Base-by-base conservation (phyloP, 2,797 vertebrate genomes). In the Octomys mimax region DNA sequence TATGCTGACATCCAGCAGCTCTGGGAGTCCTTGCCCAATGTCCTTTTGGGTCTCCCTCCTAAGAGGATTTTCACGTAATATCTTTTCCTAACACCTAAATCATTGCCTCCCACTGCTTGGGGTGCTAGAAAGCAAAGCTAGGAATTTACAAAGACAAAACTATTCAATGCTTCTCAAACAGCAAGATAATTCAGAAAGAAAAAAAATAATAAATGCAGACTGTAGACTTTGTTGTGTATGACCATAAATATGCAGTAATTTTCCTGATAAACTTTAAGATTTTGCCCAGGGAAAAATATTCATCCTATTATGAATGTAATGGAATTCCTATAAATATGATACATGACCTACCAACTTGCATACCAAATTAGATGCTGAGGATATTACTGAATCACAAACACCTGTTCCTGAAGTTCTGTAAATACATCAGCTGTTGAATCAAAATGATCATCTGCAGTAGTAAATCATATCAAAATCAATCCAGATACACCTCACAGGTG, bases 391-490 rank as follows among this genome's bases (percentile, higher is more conserved):
- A 95, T 94, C 59, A 97, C 96, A 96, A 87, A 94, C 96, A 98
- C 93, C 89, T 98, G 97, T 92, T 95, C 82, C 79, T 96, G 95
- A 97, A 98, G 98, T 98, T 96, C 94, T 97, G 59, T 90, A 96
- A 98, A 70, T 71, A 59, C 85, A 96, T 94, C 71, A 95, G 92
- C 92, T 96, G 96, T 73, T 96, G 95, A 98, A 97, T 98, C 97
- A 96, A 98, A 98, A 89, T 92, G 96, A 98, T 96, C 93, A 94
- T 90, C 93, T 87, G 77, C 36, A 66, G 77, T 73, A 52, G 2
- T 97, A 98, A 98, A 98, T 98, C 90, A 96, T 73, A 96, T n/a
- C 87, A 96, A 80, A 94, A 97, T 98, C 95, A 96, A 97, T 92
- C 57, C 90, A 93, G 73, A 97, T 82, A 97, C 1, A 94, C 75